Conservation (phyloP, 2,888 invertebrate species). For the Leistus spinibarbis region DNA sequence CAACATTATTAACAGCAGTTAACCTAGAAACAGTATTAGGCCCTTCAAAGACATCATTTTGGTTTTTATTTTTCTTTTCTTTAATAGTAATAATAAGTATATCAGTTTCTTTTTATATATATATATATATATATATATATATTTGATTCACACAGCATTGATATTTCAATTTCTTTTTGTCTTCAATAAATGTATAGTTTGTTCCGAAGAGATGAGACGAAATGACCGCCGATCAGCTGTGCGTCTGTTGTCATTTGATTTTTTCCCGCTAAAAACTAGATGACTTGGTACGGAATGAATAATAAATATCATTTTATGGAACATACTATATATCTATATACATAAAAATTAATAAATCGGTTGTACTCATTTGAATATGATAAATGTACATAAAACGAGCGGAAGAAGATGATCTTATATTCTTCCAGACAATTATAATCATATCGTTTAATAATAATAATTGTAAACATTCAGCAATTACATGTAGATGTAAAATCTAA, state of each 20-base stretch:
- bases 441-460: not conserved
- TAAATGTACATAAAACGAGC: not conserved
- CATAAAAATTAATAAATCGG: not conserved
- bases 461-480: constrained; percentile 22
- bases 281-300: no score
- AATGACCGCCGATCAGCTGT: no score
- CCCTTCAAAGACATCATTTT: constrained; percentile 7
- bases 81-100: not conserved
- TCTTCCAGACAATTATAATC: not conserved
- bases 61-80: no score
- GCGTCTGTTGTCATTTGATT: no score
- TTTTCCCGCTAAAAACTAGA: no score
- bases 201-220: no score
- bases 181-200: not conserved
- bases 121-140: no score
- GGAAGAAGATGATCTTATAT: not conserved
- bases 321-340: not conserved
- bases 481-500: constrained; percentile 34
- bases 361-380: not conserved
- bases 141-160: not conserved
- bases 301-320: not conserved
- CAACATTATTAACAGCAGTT: constrained; percentile 26
- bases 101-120: not conserved
- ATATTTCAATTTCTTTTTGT: not conserved
- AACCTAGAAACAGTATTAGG: constrained; percentile 28